Evolutionary conservation across 2,113 vertebrate species (phyloP).

Genomic region (Microtus richardsoni): DNA sequence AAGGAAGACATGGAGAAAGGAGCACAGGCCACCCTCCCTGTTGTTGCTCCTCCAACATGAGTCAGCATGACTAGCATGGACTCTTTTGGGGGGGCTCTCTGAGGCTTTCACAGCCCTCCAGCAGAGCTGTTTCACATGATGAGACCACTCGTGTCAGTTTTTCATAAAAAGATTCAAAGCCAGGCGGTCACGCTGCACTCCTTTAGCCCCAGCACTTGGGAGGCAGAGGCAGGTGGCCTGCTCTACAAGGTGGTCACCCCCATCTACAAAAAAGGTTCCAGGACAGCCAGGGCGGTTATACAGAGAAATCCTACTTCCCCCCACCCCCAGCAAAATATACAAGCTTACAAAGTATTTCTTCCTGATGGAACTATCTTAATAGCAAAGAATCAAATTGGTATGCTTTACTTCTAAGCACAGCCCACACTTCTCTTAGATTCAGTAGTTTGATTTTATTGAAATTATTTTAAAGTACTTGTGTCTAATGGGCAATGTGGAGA

Average conservation of each 20-base stretch:
- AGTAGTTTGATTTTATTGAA: conserved; percentile 4
- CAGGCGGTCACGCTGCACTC: accelerated
- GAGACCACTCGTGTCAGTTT: neutral
- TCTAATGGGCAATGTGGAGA: neutral
- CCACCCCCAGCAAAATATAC: neutral
- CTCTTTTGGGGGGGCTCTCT: neutral
- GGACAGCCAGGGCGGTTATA: neutral
- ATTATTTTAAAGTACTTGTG: neutral
- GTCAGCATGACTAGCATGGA: neutral
- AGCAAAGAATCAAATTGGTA: neutral
- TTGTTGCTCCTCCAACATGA: neutral
- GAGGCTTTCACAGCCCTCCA: neutral
- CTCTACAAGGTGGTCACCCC: neutral
- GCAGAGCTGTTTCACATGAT: neutral
- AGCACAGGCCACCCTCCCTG: neutral
- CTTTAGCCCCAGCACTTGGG: neutral
- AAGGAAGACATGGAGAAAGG: neutral
- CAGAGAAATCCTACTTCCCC: no score
- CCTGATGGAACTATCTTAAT: conserved; percentile 9
- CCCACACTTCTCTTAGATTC: neutral
- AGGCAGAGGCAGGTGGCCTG: neutral
- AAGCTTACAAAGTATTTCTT: conserved; percentile 2
- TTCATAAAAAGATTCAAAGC: neutral
- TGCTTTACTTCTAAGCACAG: neutral
- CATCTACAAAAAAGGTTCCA: neutral